Evolutionary conservation across 2,797 vertebrate genomes (phyloP).

Genomic region (Austrolebias charrua): DNA sequence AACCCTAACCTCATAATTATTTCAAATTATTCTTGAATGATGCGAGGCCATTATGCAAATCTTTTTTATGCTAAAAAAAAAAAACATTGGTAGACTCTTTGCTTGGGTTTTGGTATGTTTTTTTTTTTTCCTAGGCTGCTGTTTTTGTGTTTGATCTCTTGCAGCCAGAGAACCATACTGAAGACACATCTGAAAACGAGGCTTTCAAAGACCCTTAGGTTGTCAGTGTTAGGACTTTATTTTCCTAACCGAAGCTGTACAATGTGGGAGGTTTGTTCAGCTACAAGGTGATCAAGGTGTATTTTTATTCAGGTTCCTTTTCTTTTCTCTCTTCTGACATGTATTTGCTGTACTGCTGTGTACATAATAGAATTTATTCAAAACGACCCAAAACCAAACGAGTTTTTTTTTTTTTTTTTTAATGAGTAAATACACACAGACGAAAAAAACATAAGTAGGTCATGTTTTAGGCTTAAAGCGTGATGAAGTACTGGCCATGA

Average conservation of each 20-base stretch:
- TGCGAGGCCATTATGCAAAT: no score
- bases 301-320: conserved; percentile 29
- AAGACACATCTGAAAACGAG: conserved; percentile 48
- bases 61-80: conserved; percentile 17
- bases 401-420: conserved; percentile 15
- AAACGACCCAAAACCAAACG: conserved; percentile 36
- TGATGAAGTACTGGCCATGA: conserved; percentile 42
- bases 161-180: conserved; percentile 36
- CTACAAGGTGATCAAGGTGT: conserved; percentile 69
- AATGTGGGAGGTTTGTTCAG: conserved; percentile 58
- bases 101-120: conserved; percentile 28
- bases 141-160: conserved; percentile 53
- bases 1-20: conserved; percentile 41
- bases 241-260: conserved; percentile 64
- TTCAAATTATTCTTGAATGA: no score
- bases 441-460: conserved; percentile 44
- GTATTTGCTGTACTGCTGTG: conserved; percentile 19
- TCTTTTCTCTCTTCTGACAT: conserved; percentile 6
- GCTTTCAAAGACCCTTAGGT: conserved; percentile 65
- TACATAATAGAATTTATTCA: conserved; percentile 52
- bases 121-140: conserved; percentile 36
- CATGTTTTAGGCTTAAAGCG: conserved; percentile 46
- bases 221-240: conserved; percentile 52
- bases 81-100: conserved; percentile 16
- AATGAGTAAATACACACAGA: conserved; percentile 15